A percentile compares a stretch with the other conserved stretches of the same genome.
Evolutionary conservation across 2,797 vertebrate species (phyloP).

Genomic region (Staurois parvus): DNA sequence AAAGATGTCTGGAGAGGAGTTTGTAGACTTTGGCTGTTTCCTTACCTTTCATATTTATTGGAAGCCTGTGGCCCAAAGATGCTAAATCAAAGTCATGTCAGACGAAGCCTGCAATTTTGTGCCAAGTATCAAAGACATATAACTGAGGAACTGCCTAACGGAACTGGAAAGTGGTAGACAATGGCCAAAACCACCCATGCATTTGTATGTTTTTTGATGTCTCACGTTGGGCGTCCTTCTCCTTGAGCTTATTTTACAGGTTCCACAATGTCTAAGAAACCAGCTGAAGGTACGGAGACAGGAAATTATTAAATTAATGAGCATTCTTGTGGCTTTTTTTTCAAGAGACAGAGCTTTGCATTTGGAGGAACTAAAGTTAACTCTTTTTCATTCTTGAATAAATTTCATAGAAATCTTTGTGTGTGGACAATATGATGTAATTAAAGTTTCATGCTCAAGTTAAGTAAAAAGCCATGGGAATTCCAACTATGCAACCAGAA

Average conservation of each 20-base stretch:
- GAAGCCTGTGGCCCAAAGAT: conserved; percentile 30
- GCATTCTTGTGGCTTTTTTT: conserved; percentile 76
- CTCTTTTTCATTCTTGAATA: not conserved
- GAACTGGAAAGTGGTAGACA: conserved; percentile 29
- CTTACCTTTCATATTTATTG: conserved; percentile 35
- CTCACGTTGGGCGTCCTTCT: conserved; percentile 60
- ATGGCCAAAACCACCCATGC: conserved; percentile 54
- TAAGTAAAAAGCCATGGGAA: not conserved
- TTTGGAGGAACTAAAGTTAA: conserved; percentile 62
- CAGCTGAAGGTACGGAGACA: conserved; percentile 72
- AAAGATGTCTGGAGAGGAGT: conserved; percentile 50
- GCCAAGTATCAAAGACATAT: conserved; percentile 23
- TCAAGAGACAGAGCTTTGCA: conserved; percentile 66
- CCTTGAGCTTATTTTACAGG: conserved; percentile 64
- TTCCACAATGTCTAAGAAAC: conserved; percentile 70
- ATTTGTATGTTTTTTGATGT: conserved; percentile 63
- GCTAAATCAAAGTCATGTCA: conserved; percentile 47
- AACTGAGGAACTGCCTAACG: conserved; percentile 15
- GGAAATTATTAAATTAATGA: conserved; percentile 77
- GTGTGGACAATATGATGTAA: not conserved
- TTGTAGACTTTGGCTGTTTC: conserved; percentile 43
- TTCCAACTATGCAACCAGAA: too few species aligned
- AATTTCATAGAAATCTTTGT: conserved; percentile 4
- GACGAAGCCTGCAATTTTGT: not conserved
- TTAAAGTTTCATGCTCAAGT: not conserved